Evolutionary conservation across 1,140 invertebrate genomes (phyloP).

Genomic region (Luehdorfia chinensis): DNA sequence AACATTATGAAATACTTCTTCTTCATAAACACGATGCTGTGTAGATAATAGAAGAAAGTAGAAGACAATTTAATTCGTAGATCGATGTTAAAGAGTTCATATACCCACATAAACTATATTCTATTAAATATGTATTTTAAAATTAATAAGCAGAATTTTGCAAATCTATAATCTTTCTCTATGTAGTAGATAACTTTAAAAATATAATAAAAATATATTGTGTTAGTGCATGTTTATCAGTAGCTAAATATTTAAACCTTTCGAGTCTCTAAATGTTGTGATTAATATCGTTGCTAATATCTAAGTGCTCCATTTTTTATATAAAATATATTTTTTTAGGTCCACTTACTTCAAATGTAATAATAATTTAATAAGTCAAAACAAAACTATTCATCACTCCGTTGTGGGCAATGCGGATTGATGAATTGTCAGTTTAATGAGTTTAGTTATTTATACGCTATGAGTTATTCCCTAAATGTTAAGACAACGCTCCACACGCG

Average conservation of each 20-base stretch:
- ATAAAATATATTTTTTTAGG: slow-evolving; percentile 15
- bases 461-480: slow-evolving; percentile 1
- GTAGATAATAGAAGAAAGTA: slow-evolving; percentile 77
- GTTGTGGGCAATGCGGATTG: slow-evolving; percentile 73
- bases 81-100: slow-evolving; percentile 49
- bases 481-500: slow-evolving; percentile 27
- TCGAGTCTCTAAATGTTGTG: slow-evolving; percentile 52
- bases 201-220: not conserved
- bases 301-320: slow-evolving; percentile 51
- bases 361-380: slow-evolving; percentile 15
- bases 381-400: slow-evolving; percentile 58
- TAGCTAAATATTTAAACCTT: slow-evolving; percentile 12
- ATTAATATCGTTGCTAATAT: slow-evolving; percentile 21
- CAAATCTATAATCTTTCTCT: not conserved
- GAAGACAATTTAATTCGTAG: slow-evolving; percentile 31
- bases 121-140: slow-evolving; percentile 4
- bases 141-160: not conserved
- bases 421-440: slow-evolving; percentile 49
- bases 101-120: slow-evolving; percentile 49
- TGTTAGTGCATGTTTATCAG: slow-evolving; percentile 2
- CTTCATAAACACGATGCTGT: slow-evolving; percentile 76
- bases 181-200: not conserved
- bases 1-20: too few relatives aligned
- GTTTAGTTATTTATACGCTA: not conserved
- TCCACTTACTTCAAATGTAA: slow-evolving; percentile 17